Base-by-base conservation (phyloP, 2,113 vertebrate species). In the Malurus melanocephalus region DNA sequence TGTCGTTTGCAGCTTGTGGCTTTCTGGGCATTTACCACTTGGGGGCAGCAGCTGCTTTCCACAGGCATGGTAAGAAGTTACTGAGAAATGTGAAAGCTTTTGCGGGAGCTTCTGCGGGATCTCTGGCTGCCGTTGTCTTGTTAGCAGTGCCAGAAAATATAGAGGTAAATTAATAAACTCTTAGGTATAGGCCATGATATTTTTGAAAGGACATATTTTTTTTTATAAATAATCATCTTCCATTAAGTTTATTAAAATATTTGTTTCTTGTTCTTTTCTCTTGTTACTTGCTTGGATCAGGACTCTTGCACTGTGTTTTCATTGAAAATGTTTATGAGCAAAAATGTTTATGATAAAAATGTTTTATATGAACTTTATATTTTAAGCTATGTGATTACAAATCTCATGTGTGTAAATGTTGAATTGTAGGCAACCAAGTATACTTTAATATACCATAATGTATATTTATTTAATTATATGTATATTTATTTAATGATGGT, bases 1-100 rank as follows among this genome's bases (percentile, higher is more conserved):
- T 99, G 92, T 99, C 99, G 5, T 99, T 99, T 49, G 96, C 98
- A 28, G 98, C 98, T 0, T 98, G 98, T 94, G 98, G 99, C 13
- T 99, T 99, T 96, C 80, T 99, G 96, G 98, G 98, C 38, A 97
- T 99, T 80, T 99, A 99, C 97, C 99, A 99, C 90, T 96, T 99
- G 95, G 99, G 99, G 66, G 98, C 97, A 71, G 97, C 96, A 85
- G 96, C 93, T 45, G 98, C 99, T 45, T 81, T 99, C 30, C 90
- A 96, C 90, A 97, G 46, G 60, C 98, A 98, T n/a, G 98, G 99
- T 32, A 82, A 89, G 85, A 97, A 93, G 85, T 94, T 99, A 80
- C 93, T 99, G 95, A 95, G 91, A 42, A 91, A 94, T 40, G 96
- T 98, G 32, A 86, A 97, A 88, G 97, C 97, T 80, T 99, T 98